Conservation (phyloP, 1,140 invertebrate species). For the Atta texana region DNA sequence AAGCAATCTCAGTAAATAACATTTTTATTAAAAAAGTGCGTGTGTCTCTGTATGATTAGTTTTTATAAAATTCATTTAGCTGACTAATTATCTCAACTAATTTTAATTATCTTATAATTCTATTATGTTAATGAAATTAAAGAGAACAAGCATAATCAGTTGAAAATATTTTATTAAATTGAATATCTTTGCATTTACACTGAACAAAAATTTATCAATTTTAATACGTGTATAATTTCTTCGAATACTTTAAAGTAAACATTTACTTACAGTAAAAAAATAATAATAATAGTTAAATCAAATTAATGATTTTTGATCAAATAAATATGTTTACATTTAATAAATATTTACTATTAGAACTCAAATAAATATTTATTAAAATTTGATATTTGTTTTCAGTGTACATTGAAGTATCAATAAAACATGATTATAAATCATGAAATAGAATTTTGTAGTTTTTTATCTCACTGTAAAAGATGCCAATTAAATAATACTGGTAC, state of each 20-base stretch:
- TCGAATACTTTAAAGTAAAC: too few relatives aligned
- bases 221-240: too few relatives aligned
- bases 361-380: too few relatives aligned
- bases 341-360: too few relatives aligned
- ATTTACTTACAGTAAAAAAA: too few relatives aligned
- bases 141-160: not conserved
- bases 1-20: not conserved
- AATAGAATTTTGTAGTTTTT: not conserved
- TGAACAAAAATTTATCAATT: too few relatives aligned
- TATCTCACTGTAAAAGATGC: not conserved
- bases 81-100: not conserved
- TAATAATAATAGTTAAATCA: too few relatives aligned
- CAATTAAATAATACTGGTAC: not conserved
- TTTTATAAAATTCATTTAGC: not conserved
- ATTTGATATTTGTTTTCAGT: too few relatives aligned
- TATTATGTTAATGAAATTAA: conserved; percentile 2
- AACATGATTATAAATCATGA: not conserved
- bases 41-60: not conserved
- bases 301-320: too few relatives aligned
- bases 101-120: not conserved
- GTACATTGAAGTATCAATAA: not conserved
- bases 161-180: conserved; percentile 17
- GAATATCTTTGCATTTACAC: not conserved
- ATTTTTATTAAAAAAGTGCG: not conserved
- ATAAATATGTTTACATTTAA: too few relatives aligned